Conservation (phyloP, 35 echinoderm and acorn worm genomes). For the Chiridota heheva region DNA sequence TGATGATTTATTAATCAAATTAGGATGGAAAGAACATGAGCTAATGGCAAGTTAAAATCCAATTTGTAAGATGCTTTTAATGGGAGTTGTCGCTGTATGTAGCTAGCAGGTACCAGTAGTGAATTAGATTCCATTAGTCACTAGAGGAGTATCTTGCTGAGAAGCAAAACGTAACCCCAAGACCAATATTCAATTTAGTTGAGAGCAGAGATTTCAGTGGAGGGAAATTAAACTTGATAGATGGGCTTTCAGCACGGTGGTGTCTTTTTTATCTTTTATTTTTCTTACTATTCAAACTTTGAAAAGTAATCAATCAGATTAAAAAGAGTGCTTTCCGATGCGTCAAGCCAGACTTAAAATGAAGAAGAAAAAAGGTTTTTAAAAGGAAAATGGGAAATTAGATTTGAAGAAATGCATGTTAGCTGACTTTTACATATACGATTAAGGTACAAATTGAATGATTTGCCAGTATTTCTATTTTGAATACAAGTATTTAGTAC, state of each 20-base stretch:
- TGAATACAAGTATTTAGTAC: no score
- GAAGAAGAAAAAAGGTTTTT: no score
- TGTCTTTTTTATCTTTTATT: conserved; percentile 3
- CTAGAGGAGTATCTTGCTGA: conserved; percentile 31
- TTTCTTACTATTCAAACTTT: no score
- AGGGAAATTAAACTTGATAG: conserved; percentile 44
- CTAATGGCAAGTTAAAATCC: conserved; percentile 51
- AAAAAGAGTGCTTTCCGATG: no score
- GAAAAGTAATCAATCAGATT: no score
- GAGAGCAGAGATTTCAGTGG: conserved; percentile 31
- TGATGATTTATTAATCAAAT: conserved; percentile 54
- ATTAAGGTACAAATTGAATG: no score
- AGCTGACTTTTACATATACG: no score
- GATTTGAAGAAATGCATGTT: no score
- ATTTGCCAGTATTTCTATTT: no score
- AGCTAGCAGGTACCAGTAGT: conserved; percentile 37
- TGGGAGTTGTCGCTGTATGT: conserved; percentile 48
- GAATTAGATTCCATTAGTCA: conserved; percentile 46
- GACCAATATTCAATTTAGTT: conserved; percentile 43
- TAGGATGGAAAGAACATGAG: conserved; percentile 46
- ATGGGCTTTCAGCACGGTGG: conserved; percentile 16
- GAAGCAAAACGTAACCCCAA: conserved; percentile 33
- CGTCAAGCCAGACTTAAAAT: no score
- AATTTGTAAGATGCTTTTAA: conserved; percentile 51
- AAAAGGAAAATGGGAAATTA: no score